A percentile compares a stretch with the other conserved stretches of the same genome.
These are phyloP conservation scores for Troilus luridus DNA, from an alignment of 2,888 invertebrate species.

Conservation along the genomic window DNA sequence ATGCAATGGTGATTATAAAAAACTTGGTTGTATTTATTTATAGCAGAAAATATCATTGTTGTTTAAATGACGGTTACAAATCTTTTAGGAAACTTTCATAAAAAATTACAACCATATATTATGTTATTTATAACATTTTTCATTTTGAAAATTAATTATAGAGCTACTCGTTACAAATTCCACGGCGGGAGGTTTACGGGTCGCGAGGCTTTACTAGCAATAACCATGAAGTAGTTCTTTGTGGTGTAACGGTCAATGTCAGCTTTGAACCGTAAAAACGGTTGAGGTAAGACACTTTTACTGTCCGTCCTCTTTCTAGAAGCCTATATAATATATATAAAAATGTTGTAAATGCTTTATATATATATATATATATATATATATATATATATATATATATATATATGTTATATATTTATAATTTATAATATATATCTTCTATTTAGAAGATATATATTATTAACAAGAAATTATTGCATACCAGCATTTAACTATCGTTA, in stretches of 20 bases:
- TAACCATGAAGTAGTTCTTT: conserved; percentile 38
- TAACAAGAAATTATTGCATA: no score
- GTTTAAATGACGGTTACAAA: background rate
- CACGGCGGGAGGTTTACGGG: background rate
- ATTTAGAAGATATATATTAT: no score
- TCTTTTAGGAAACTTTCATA: background rate
- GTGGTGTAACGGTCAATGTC: conserved; percentile 2
- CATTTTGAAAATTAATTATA: background rate
- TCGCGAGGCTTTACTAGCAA: conserved; percentile 36
- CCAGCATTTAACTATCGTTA: no score
- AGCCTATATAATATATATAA: background rate
- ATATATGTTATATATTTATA: no score
- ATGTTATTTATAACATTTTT: background rate
- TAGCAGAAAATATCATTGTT: background rate
- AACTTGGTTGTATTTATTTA: no score
- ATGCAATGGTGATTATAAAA: no score
- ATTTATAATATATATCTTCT: no score
- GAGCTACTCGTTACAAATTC: conserved; percentile 12
- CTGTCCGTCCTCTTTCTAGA: background rate
- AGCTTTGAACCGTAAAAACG: conserved; percentile 30
- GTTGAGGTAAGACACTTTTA: background rate
- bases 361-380: no score
- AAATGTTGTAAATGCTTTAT: no score
- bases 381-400: no score
- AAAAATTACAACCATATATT: background rate